A percentile compares a stretch with the other conserved stretches of the same genome.
Conservation (phyloP, 2,113 vertebrate genomes). For the Sclerurus mexicanus region DNA sequence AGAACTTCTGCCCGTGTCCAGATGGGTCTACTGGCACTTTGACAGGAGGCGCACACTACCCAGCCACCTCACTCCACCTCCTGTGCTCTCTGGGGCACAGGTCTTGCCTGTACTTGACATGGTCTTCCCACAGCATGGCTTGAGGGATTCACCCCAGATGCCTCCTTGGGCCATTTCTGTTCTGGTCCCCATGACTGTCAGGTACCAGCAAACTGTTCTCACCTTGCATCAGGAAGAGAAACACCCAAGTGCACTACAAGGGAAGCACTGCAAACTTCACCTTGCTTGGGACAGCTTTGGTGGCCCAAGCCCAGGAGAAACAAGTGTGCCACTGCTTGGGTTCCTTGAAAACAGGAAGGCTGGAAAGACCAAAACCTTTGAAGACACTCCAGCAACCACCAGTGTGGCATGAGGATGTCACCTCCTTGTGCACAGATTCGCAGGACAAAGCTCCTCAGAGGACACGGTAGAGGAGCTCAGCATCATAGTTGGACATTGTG, state of each 20-base stretch:
- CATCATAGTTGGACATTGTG: rapidly evolving
- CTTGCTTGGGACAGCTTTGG: not conserved
- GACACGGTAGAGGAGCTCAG: not conserved
- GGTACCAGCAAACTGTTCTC: not conserved
- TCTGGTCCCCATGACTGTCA: not conserved
- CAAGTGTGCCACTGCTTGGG: not conserved
- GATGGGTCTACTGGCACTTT: not conserved
- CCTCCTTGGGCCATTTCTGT: not conserved
- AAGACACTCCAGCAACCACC: not conserved
- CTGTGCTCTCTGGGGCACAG: rapidly evolving
- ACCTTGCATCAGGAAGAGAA: not conserved
- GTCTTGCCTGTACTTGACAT: not conserved
- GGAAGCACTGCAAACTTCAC: not conserved
- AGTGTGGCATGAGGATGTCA: not conserved
- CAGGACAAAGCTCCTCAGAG: not conserved
- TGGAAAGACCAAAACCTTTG: not conserved
- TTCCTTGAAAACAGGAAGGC: not conserved
- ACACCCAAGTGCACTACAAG: not conserved
- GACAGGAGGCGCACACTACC: not conserved
- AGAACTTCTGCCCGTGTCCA: not conserved
- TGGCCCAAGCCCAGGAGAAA: not conserved
- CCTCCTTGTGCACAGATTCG: not conserved
- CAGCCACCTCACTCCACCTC: rapidly evolving
- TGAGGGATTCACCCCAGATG: not conserved
- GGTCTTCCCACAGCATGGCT: not conserved